Base-by-base conservation (phyloP, 2,888 invertebrate genomes). In the Cataglyphis livida region DNA sequence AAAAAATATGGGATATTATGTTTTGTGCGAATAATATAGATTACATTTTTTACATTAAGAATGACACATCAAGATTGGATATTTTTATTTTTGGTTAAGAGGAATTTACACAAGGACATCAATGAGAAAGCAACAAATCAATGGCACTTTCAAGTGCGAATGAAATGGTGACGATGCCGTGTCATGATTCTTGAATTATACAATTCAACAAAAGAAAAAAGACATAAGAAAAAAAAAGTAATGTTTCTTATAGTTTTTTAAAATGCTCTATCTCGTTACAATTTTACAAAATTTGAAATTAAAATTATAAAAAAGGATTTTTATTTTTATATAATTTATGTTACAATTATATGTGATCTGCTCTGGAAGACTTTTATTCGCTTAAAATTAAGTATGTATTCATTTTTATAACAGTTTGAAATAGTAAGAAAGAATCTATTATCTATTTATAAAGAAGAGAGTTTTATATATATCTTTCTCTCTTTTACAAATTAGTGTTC, bases 11-110 rank as follows among this genome's bases (percentile, higher is more conserved):
- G 6, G 25, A n/a, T 3, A 15, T 65, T 28, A 10, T 54, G 18
- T 48, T 75, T 61, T 28, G 7, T 74, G 64, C 35, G 18, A 3
- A 48, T 75, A 75, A 65, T 48, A 4, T 65, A 38, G 35, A 65
- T 51, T 2, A 75, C 48, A 35, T 35, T 1, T 61, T 4, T 76
- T 66, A 66, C 5, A 35, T 66, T 35, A 51, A 75, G 10, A 15
- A 21, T 32, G 32, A 38, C 12, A n/a, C 0, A 59, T 3, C 4
- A 44, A 62, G 62, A 48, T 48, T 15, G 28, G 32, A 28, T 28
- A n/a, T n/a, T 21, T 61, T 28, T 74, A 61, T n/a, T 38, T 57
- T 21, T 4, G 15, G 3, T 71, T 59, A 32, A 28, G 15, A 35
- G 6, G n/a, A 61, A n/a, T 74, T 74, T 44, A n/a, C 12, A n/a